phyloP scores from a whole-genome alignment of 2,888 invertebrate genomes.

The Cosmia pyralina region DNA sequence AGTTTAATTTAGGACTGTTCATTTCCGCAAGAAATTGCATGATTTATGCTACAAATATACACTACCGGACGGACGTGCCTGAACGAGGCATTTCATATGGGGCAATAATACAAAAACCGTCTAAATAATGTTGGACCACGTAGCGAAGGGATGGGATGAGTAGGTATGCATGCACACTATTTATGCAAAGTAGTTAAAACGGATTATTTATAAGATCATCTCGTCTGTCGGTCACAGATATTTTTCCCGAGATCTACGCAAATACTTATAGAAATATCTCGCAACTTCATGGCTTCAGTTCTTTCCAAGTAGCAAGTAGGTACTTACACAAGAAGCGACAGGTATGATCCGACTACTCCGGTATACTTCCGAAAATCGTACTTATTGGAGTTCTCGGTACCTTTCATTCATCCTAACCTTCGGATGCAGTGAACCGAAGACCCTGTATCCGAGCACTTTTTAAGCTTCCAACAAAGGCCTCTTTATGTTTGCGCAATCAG shows the following conservation, averaged over 20 bases:
- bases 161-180: background rate
- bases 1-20: background rate
- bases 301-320: slow-evolving; percentile 2
- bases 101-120: background rate
- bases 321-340: slow-evolving; percentile 2
- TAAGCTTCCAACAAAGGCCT: slow-evolving; percentile 12
- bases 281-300: background rate
- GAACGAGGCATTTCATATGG: background rate
- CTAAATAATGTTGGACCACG: background rate
- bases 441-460: background rate
- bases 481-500: slow-evolving; percentile 20
- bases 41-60: slow-evolving; percentile 71
- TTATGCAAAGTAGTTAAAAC: background rate
- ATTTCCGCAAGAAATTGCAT: slow-evolving; percentile 48
- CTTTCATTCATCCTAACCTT: background rate
- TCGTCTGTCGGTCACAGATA: background rate
- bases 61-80: background rate
- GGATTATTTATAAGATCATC: background rate
- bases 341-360: background rate
- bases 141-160: background rate
- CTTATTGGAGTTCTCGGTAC: background rate
- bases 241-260: background rate
- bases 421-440: slow-evolving; percentile 1
- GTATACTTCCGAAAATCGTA: background rate
- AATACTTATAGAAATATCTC: background rate